A percentile compares a stretch with the other conserved stretches of the same genome.
Evolutionary conservation across 2,888 invertebrate genomes (phyloP).

Genomic region (Craniophora ligustri): DNA sequence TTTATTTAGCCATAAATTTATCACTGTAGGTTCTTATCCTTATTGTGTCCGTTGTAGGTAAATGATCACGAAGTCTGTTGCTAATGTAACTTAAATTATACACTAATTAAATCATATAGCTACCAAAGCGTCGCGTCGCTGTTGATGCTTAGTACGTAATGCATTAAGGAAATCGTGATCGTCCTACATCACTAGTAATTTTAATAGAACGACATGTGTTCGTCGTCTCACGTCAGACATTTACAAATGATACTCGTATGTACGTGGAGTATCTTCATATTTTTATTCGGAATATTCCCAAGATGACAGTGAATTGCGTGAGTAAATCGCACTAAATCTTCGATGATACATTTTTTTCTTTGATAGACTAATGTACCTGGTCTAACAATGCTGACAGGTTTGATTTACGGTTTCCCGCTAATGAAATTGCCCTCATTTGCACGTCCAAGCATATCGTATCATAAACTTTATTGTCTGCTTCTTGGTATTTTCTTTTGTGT

Average conservation of each 20-base stretch:
- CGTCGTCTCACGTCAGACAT: slow-evolving; percentile 39
- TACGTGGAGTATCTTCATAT: slow-evolving; percentile 27
- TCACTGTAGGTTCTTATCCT: slow-evolving; percentile 26
- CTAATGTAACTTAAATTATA: slow-evolving; percentile 19
- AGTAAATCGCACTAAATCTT: slow-evolving; percentile 33
- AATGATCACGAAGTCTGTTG: slow-evolving; percentile 28
- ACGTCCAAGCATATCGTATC: slow-evolving; percentile 26
- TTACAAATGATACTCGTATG: slow-evolving; percentile 42
- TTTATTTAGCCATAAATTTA: slow-evolving; percentile 7
- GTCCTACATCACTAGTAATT: slow-evolving; percentile 42
- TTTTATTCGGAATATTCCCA: slow-evolving; percentile 33
- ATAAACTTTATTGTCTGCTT: slow-evolving; percentile 20
- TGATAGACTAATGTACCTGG: slow-evolving; percentile 20
- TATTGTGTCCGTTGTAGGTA: slow-evolving; percentile 19
- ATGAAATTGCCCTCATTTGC: slow-evolving; percentile 41
- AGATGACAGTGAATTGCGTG: slow-evolving; percentile 25
- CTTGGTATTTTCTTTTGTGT: slow-evolving; percentile 7
- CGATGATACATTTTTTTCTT: slow-evolving; percentile 29
- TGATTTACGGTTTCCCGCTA: slow-evolving; percentile 29
- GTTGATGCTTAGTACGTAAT: slow-evolving; percentile 31
- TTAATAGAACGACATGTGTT: slow-evolving; percentile 35
- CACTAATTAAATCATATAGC: slow-evolving; percentile 10
- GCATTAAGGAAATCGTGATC: slow-evolving; percentile 51
- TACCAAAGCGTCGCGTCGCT: slow-evolving; percentile 6
- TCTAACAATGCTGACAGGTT: slow-evolving; percentile 15